Percentiles rank a stretch among this genome's conserved stretches.
phyloP scores from a whole-genome alignment of 2,888 invertebrate genomes.

The Xylota sylvarum region DNA sequence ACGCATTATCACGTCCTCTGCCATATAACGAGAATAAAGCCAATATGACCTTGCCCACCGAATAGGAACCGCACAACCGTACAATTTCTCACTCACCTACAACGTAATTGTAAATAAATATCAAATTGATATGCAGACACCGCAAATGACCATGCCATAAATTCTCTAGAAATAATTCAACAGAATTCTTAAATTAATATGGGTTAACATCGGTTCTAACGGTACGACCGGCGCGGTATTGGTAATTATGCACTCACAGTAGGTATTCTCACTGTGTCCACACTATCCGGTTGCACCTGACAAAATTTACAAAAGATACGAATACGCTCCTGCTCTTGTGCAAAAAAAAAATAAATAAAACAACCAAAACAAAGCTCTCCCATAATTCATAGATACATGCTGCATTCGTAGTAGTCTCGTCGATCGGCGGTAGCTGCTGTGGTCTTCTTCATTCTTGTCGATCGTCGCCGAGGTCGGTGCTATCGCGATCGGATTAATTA shows the following conservation, averaged over 20 bases:
- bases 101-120: conserved; percentile 56
- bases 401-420: conserved; percentile 21
- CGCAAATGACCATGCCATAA: conserved; percentile 71
- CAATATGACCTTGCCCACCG: conserved; percentile 72
- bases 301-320: conserved; percentile 59
- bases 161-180: conserved; percentile 70
- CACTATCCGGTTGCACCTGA: conserved; percentile 74
- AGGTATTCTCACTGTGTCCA: conserved; percentile 60
- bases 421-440: conserved; percentile 6
- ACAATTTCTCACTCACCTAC: conserved; percentile 62
- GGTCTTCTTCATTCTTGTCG: conserved; percentile 40
- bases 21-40: conserved; percentile 47
- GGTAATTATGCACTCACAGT: conserved; percentile 65
- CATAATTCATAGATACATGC: conserved; percentile 73
- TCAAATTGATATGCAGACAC: conserved; percentile 75
- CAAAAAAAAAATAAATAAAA: conserved; percentile 5
- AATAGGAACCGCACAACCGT: conserved; percentile 42
- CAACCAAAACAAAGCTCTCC: conserved; percentile 45
- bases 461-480: conserved; percentile 36
- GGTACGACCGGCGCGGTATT: conserved; percentile 50
- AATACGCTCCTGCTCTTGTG: conserved; percentile 6
- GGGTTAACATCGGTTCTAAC: conserved; percentile 76
- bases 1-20: conserved; percentile 66
- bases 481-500: conserved; percentile 73
- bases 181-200: conserved; percentile 76